Percentiles rank a stretch among this genome's conserved stretches.
These are phyloP conservation scores for Troides helena DNA, from an alignment of 2,888 invertebrate genomes.

Conservation along the genomic window DNA sequence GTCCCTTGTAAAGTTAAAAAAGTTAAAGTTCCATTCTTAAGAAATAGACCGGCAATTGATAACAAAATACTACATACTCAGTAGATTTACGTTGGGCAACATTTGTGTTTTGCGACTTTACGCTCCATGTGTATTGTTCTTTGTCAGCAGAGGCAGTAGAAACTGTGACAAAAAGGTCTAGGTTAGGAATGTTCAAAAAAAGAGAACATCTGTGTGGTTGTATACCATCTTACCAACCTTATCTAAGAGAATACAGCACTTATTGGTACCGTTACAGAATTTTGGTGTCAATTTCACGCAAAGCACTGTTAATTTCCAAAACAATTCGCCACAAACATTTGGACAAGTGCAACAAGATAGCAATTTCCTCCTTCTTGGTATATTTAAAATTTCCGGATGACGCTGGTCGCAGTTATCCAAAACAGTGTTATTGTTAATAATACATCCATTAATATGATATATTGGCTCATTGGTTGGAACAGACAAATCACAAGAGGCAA, in stretches of 20 bases:
- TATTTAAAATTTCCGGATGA: conserved; percentile 33
- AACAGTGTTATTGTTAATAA: conserved; percentile 47
- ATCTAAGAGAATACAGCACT: conserved; percentile 53
- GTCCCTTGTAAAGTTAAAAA: background rate
- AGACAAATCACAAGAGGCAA: conserved; percentile 62
- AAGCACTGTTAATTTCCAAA: conserved; percentile 67
- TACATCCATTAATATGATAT: conserved; percentile 52
- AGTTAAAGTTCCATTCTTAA: background rate
- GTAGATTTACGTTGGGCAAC: conserved; percentile 41
- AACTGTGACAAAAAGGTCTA: conserved; percentile 47
- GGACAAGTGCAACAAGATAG: conserved; percentile 51
- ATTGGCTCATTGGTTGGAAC: conserved; percentile 40
- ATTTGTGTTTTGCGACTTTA: conserved; percentile 43
- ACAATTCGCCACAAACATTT: conserved; percentile 42
- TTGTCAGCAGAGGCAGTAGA: conserved; percentile 54
- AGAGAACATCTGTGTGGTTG: background rate
- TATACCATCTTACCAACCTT: conserved; percentile 50
- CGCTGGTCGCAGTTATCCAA: conserved; percentile 40
- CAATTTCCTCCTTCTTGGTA: conserved; percentile 50
- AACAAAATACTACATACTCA: conserved; percentile 42
- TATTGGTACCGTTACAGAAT: conserved; percentile 43
- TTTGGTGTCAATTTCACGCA: conserved; percentile 55
- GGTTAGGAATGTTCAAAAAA: background rate
- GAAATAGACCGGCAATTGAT: background rate
- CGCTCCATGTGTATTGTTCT: conserved; percentile 49